These are phyloP conservation scores for Hirudinaria manillensis DNA, from an alignment of 2,888 invertebrate genomes.

Conservation along the genomic window DNA sequence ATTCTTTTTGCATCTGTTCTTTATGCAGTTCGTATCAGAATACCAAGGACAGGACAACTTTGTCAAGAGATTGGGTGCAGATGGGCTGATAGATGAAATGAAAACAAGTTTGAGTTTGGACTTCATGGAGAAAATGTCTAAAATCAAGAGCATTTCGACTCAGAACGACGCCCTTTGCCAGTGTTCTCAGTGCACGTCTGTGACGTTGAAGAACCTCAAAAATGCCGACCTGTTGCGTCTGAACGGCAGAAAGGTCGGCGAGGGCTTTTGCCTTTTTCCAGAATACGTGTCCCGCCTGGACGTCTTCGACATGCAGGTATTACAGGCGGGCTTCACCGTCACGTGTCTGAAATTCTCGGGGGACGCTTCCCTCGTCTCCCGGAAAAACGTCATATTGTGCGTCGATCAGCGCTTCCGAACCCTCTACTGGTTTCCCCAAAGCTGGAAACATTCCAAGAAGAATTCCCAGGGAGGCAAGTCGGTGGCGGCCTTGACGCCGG, in stretches of 20 bases:
- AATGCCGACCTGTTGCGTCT: background rate
- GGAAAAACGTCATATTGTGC: conserved; percentile 7
- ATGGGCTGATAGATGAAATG: conserved; percentile 61
- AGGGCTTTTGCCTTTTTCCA: background rate
- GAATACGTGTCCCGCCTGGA: conserved; percentile 1
- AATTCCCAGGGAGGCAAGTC: background rate
- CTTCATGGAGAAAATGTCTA: background rate
- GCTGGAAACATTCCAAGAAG: conserved; percentile 3
- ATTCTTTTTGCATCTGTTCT: no score
- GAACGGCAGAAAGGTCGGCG: background rate
- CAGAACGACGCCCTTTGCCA: background rate
- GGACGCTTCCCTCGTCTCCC: background rate
- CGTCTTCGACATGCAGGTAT: background rate
- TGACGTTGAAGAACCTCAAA: background rate
- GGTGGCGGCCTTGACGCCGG: background rate
- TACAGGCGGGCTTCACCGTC: conserved; percentile 8
- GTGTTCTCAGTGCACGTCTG: background rate
- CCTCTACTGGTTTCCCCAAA: conserved; percentile 19
- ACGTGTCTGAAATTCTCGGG: background rate
- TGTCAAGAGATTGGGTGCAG: conserved; percentile 72
- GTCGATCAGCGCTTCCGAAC: conserved; percentile 15
- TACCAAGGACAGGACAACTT: conserved; percentile 75
- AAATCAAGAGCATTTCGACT: background rate
- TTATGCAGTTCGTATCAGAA: conserved; percentile 73
- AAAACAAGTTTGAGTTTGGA: background rate